A percentile compares a stretch with the other conserved stretches of the same genome.
phyloP scores from a whole-genome alignment of 2,113 vertebrate genomes.

The Calyptomena viridis region DNA sequence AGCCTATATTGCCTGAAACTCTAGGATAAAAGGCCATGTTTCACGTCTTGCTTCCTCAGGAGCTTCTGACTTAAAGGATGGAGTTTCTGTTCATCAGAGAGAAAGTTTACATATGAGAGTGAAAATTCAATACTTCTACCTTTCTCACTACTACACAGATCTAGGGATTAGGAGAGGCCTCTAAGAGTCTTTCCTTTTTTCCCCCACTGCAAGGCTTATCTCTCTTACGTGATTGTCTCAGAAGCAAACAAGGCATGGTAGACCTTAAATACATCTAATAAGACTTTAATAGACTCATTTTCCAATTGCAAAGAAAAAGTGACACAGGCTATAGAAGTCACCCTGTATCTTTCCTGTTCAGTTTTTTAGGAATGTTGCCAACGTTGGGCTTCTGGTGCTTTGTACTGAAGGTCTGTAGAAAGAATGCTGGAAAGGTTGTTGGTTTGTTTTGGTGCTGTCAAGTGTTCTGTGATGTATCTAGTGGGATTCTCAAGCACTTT shows the following conservation, averaged over 20 bases:
- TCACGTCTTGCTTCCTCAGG: not conserved
- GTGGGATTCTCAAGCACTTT: not conserved
- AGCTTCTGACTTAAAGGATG: not conserved
- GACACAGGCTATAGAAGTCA: not conserved
- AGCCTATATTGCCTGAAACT: not conserved
- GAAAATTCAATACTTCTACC: not conserved
- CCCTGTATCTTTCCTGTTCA: not conserved
- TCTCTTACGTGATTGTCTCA: not conserved
- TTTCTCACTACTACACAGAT: not conserved
- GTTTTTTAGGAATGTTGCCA: not conserved
- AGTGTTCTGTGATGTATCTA: not conserved
- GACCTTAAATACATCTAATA: not conserved
- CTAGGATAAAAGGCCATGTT: not conserved
- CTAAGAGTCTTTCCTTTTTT: not conserved
- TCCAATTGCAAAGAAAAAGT: not conserved
- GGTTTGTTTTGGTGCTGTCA: not conserved
- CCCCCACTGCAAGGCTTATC: not conserved
- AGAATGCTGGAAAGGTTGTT: not conserved
- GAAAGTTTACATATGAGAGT: not conserved
- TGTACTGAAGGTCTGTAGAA: not conserved
- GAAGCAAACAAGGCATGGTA: not conserved
- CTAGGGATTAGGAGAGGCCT: not conserved
- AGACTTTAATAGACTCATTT: not conserved
- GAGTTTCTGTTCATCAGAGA: not conserved
- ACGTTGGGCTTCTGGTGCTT: not conserved